Percentiles rank a stretch among this genome's conserved stretches.
Evolutionary conservation across 2,797 vertebrate genomes (phyloP).

Genomic region (Characodon lateralis): DNA sequence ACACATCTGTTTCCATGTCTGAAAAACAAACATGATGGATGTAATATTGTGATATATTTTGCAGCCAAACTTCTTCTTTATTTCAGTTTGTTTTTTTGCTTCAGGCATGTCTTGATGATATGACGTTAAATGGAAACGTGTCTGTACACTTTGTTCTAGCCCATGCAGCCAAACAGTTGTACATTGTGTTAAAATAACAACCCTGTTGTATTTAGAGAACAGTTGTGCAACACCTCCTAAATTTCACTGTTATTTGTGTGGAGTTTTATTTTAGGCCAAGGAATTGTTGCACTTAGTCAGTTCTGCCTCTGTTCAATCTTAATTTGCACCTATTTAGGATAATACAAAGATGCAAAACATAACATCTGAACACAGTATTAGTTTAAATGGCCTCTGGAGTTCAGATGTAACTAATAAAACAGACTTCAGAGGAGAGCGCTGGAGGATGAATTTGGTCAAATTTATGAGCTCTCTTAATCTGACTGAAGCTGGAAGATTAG

Average conservation of each 20-base stretch:
- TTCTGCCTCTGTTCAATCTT: not conserved
- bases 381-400: not conserved
- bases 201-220: not conserved
- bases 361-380: not conserved
- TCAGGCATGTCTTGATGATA: constrained; percentile 7
- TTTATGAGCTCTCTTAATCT: constrained; percentile 35
- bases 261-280: not conserved
- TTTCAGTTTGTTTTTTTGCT: constrained; percentile 13
- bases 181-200: constrained; percentile 19
- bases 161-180: not conserved
- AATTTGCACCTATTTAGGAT: not conserved
- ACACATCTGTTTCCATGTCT: constrained; percentile 15
- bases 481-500: constrained; percentile 25
- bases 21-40: constrained; percentile 9
- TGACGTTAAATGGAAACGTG: constrained; percentile 17
- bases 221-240: constrained; percentile 11
- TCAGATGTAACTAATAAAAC: not conserved
- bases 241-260: not conserved
- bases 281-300: not conserved
- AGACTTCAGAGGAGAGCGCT: constrained; percentile 10
- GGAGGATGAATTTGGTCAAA: constrained; percentile 15
- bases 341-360: not conserved
- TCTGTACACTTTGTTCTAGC: constrained; percentile 3
- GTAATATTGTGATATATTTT: constrained; percentile 2
- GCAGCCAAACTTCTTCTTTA: constrained; percentile 4